These are phyloP conservation scores for Pantherophis guttatus DNA, from an alignment of 2,113 vertebrate genomes.

Conservation along the genomic window DNA sequence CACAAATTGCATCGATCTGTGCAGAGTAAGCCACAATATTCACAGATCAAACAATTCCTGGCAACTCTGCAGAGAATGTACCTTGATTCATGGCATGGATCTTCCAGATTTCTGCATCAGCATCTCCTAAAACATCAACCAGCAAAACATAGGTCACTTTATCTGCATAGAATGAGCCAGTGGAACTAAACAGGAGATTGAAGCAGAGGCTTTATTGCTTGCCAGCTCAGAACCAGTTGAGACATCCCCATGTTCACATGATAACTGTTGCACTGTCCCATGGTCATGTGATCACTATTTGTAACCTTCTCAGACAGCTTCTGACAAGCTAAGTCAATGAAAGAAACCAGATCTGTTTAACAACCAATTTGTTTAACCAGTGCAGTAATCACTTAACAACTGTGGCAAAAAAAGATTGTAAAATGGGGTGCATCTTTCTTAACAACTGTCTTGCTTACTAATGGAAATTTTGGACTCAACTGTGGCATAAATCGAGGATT, in stretches of 20 bases:
- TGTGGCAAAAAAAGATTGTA: not conserved
- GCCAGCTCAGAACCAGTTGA: not conserved
- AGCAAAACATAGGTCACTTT: not conserved
- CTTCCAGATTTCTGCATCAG: not conserved
- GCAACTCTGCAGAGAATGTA: not conserved
- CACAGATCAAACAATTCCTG: not conserved
- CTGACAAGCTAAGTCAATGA: not conserved
- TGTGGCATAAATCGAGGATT: not conserved
- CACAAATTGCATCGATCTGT: not conserved
- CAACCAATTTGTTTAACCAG: not conserved
- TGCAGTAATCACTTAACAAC: not conserved
- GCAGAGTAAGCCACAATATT: not conserved
- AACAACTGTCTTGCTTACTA: not conserved
- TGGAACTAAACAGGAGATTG: not conserved
- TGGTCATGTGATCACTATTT: not conserved
- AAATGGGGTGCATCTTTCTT: not conserved
- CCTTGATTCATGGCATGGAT: not conserved
- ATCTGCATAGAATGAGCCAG: not conserved
- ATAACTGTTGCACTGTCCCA: not conserved
- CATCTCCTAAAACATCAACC: not conserved
- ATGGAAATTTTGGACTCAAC: not conserved
- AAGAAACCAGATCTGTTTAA: not conserved
- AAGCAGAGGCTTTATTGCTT: not conserved
- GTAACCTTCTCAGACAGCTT: not conserved
- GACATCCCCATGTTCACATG: not conserved